Base-by-base conservation (phyloP, 2,888 invertebrate species). In the Phyllotreta striolata region DNA sequence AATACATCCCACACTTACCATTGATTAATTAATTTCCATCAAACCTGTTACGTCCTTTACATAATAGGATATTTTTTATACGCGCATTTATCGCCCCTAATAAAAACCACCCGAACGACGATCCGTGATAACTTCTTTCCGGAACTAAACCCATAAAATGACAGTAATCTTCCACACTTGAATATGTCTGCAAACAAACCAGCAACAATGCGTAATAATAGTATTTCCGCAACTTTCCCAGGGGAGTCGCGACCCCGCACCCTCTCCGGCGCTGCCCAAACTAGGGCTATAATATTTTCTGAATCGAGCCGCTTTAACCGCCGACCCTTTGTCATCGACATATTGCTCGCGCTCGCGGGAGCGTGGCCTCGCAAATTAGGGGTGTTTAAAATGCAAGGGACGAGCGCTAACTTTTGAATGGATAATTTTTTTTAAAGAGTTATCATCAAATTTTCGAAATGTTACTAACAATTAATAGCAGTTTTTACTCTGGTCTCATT, bases 331-430 rank as follows among this genome's bases (percentile, higher is more conserved):
- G 70, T 70, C 51, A 57, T 34, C 13, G 54, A 39, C 78, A 77
- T 78, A 78, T 78, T 79, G 78, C 73, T 73, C 69, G 70, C 70
- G 72, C 75, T 75, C 78, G 77, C 61, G 69, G 76, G 74, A 78
- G 79, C 77, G 81, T 81, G 81, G 80, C 80, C 74, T 80, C 13
- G 76, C 74, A 75, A 80, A 80, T 81, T 79, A 80, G 75, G 78
- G 76, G 73, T 71, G 73, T 74, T 75, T 55, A 65, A 55, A 46
- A 40, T 35, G 6, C 46, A 4, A 24, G 24, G 24, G 68, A 71
- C 68, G 66, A 63, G 73, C 70, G 68, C 1, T 2, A 41, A 41
- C n/a, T 41, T n/a, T n/a, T n/a, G 41, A 41, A 41, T 41, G 10
- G 5, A 10, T 41, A 24, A 4, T 24, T 24, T 24, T n/a, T 24